Evolutionary conservation across 1,140 invertebrate genomes (phyloP).

Genomic region (Campoletis sonorensis): DNA sequence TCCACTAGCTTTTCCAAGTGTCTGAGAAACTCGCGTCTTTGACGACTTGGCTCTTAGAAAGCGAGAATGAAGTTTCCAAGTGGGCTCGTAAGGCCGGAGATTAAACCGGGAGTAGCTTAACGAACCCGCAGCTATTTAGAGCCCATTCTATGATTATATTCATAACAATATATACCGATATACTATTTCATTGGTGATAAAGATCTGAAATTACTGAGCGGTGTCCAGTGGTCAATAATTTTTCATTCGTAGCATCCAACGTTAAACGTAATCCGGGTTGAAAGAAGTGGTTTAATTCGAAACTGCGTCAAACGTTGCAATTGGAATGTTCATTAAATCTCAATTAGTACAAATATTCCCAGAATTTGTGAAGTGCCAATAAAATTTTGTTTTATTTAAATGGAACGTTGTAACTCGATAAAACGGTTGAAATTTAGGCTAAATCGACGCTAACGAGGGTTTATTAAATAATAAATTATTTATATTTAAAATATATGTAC

Average conservation of each 20-base stretch:
- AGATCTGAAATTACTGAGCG: background rate
- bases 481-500: background rate
- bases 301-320: no score
- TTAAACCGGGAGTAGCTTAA: constrained; percentile 47
- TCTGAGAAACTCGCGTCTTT: background rate
- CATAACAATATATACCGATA: background rate
- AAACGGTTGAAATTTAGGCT: no score
- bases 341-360: no score
- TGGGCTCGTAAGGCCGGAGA: constrained; percentile 48
- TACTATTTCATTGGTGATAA: background rate
- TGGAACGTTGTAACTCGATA: no score
- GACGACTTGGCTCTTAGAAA: constrained; percentile 1
- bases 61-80: constrained; percentile 43
- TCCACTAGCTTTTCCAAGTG: no score
- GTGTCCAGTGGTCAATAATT: background rate
- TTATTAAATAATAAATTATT: background rate
- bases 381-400: no score
- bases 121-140: constrained; percentile 18
- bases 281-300: no score
- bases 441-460: background rate
- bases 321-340: no score
- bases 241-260: no score
- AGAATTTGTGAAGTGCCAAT: no score
- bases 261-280: no score
- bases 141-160: background rate